phyloP scores from a whole-genome alignment of 1,140 invertebrate species.

The Zophobas atratus region DNA sequence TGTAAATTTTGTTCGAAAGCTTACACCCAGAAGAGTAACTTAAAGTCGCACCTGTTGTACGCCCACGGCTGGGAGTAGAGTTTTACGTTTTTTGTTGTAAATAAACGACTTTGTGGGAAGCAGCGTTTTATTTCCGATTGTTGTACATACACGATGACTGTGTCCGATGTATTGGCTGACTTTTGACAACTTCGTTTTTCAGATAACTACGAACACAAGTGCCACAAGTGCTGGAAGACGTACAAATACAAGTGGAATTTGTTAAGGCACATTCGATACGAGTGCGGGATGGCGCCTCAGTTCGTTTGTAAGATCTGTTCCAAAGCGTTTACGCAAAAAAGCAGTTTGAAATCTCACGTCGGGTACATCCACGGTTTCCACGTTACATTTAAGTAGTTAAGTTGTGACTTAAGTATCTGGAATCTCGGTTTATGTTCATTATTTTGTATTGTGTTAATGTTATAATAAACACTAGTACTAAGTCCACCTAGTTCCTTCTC shows the following conservation, averaged over 20 bases:
- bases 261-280: slow-evolving; percentile 71
- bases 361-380: slow-evolving; percentile 45
- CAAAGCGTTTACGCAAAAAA: slow-evolving; percentile 53
- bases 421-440: not conserved
- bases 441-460: slow-evolving; percentile 32
- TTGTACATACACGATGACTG: not conserved
- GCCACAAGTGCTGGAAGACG: slow-evolving; percentile 49
- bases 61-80: slow-evolving; percentile 14
- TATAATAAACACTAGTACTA: slow-evolving; percentile 20
- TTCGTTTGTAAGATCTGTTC: slow-evolving; percentile 74
- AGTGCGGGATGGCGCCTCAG: slow-evolving; percentile 80
- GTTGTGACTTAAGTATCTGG: not conserved
- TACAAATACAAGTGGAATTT: slow-evolving; percentile 55
- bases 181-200: slow-evolving; percentile 25
- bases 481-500: not conserved
- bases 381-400: slow-evolving; percentile 25
- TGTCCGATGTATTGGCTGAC: not conserved
- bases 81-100: slow-evolving; percentile 6
- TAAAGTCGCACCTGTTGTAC: slow-evolving; percentile 63
- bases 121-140: slow-evolving; percentile 3
- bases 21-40: slow-evolving; percentile 63
- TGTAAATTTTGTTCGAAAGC: slow-evolving; percentile 69
- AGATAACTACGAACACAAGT: slow-evolving; percentile 45
- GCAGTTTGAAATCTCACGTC: slow-evolving; percentile 49
- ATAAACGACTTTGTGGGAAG: not conserved